Conservation (phyloP, 2,113 vertebrate genomes). For the Malurus elegans region DNA sequence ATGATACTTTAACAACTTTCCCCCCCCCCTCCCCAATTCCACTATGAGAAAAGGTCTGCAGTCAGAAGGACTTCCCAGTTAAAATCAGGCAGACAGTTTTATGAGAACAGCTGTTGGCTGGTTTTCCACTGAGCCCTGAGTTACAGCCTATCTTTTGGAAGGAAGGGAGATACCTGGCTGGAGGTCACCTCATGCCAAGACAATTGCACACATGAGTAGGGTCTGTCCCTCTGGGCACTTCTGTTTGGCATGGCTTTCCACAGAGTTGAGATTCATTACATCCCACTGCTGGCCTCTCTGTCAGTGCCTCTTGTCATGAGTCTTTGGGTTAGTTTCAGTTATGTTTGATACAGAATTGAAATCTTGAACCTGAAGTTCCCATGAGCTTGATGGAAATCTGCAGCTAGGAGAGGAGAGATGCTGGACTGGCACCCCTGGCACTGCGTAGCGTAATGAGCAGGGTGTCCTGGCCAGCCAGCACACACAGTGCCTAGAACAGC, state of each 20-base stretch:
- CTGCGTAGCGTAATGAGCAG: not conserved
- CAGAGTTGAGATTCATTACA: not conserved
- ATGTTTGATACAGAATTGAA: not conserved
- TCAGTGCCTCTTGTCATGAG: not conserved
- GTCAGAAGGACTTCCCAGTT: not conserved
- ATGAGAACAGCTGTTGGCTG: not conserved
- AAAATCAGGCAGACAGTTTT: not conserved
- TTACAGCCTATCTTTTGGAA: not conserved
- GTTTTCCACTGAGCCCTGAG: not conserved
- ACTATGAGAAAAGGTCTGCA: not conserved
- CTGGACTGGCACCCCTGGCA: rapidly evolving
- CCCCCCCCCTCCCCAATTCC: rapidly evolving
- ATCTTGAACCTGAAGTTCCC: not conserved
- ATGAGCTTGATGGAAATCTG: not conserved
- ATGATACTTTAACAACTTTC: not conserved
- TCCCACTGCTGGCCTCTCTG: not conserved
- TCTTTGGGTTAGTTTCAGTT: not conserved
- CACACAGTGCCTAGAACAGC: not conserved
- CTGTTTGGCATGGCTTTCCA: not conserved
- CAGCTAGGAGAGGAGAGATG: not conserved
- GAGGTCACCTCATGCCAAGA: not conserved
- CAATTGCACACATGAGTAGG: rapidly evolving
- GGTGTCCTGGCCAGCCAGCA: not conserved
- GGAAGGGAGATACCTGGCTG: not conserved
- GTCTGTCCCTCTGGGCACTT: rapidly evolving